Evolutionary conservation across 2,797 vertebrate genomes (phyloP).

Genomic region (Pygocentrus nattereri): DNA sequence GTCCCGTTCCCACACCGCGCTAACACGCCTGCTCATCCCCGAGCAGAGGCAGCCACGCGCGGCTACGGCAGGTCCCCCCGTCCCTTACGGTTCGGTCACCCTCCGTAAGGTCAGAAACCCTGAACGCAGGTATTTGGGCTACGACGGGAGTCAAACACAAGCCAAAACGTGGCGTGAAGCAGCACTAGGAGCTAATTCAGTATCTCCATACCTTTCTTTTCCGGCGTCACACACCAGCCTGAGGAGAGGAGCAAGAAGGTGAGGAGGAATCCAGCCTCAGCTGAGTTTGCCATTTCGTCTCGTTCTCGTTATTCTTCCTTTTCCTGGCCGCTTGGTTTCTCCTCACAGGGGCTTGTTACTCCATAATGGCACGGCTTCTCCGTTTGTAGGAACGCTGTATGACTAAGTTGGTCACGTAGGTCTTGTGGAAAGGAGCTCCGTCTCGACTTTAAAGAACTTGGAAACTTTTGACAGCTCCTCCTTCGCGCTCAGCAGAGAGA

Average conservation of each 20-base stretch:
- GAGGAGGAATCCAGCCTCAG: constrained; percentile 70
- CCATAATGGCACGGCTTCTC: constrained; percentile 57
- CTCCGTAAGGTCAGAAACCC: neutral
- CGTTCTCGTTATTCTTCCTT: constrained; percentile 41
- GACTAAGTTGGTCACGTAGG: neutral
- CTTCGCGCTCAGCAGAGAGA: constrained; percentile 55
- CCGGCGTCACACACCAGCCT: constrained; percentile 67
- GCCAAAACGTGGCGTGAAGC: too few species aligned
- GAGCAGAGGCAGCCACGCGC: neutral
- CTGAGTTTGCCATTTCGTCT: constrained; percentile 68
- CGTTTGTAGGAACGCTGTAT: neutral
- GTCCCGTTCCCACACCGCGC: constrained; percentile 30
- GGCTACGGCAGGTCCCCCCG: constrained; percentile 18
- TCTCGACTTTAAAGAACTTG: constrained; percentile 58
- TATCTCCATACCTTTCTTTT: constrained; percentile 78
- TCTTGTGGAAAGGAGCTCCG: constrained; percentile 20
- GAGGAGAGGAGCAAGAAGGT: constrained; percentile 64
- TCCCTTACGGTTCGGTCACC: neutral
- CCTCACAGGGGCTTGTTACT: constrained; percentile 64
- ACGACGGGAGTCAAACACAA: too few species aligned
- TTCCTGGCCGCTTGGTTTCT: constrained; percentile 30
- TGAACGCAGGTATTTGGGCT: too few species aligned
- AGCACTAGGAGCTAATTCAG: too few species aligned
- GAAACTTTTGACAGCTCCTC: constrained; percentile 82
- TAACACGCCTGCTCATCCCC: constrained; percentile 20